Conservation (phyloP, 2,888 invertebrate species). For the Eudemis profundana region DNA sequence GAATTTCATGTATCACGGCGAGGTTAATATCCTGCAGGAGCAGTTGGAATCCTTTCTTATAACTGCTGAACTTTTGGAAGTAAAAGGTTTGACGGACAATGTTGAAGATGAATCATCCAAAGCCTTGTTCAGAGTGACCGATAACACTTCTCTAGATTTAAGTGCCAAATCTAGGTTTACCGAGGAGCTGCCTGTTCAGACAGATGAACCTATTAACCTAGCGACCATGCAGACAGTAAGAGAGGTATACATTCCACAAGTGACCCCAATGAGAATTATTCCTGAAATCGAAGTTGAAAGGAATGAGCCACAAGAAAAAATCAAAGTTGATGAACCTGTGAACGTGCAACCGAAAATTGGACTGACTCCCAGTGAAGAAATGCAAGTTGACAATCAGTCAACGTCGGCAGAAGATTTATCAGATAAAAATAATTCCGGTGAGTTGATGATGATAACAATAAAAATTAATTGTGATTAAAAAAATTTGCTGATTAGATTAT, state of each 20-base stretch:
- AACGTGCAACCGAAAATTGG: conserved; percentile 56
- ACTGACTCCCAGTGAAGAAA: conserved; percentile 66
- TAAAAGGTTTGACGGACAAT: conserved; percentile 90
- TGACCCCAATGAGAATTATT: conserved; percentile 51
- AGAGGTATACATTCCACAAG: conserved; percentile 74
- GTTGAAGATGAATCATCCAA: conserved; percentile 75
- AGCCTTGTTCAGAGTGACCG: conserved; percentile 65
- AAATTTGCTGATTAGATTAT: not conserved
- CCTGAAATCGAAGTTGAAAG: conserved; percentile 63
- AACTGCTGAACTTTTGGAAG: conserved; percentile 91
- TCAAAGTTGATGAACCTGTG: conserved; percentile 59
- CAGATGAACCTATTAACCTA: conserved; percentile 79
- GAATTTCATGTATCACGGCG: conserved; percentile 93
- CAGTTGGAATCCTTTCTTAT: conserved; percentile 91
- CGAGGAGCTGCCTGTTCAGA: conserved; percentile 66
- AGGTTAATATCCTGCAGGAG: conserved; percentile 92
- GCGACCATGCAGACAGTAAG: conserved; percentile 70
- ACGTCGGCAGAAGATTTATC: conserved; percentile 76
- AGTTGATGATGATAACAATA: conserved; percentile 37
- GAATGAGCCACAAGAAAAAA: conserved; percentile 59
- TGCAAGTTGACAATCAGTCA: conserved; percentile 77
- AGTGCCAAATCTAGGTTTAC: conserved; percentile 71
- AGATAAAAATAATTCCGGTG: conserved; percentile 73
- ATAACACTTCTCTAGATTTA: conserved; percentile 75
- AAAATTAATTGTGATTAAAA: not conserved